Percentiles rank a stretch among this genome's conserved stretches.
These are phyloP conservation scores for Chiloscyllium punctatum DNA, from an alignment of 2,797 vertebrate species.

Conservation along the genomic window DNA sequence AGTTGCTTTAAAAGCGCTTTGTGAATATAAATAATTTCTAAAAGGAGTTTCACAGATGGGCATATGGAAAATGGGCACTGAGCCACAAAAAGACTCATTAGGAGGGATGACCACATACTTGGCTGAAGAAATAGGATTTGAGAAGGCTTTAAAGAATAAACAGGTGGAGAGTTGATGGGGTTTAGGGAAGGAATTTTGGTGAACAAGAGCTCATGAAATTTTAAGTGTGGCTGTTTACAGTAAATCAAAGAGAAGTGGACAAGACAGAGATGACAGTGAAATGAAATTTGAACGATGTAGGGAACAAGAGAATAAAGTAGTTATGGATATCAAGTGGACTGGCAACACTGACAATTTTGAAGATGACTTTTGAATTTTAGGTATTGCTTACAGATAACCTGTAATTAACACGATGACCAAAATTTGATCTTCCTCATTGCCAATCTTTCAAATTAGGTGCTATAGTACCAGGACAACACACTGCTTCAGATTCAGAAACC, in stretches of 20 bases:
- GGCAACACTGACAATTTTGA: background rate
- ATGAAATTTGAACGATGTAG: background rate
- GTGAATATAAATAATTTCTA: constrained; percentile 29
- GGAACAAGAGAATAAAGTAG: background rate
- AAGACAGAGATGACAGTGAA: background rate
- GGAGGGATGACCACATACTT: background rate
- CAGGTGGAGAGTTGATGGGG: background rate
- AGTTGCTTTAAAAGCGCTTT: background rate
- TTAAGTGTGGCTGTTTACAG: background rate
- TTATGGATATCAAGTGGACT: background rate
- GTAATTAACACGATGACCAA: background rate
- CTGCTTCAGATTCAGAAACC: background rate
- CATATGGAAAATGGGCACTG: background rate
- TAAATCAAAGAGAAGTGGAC: background rate
- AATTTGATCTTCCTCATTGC: no score
- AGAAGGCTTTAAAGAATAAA: constrained; percentile 8
- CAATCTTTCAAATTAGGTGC: background rate
- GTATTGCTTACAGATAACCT: background rate
- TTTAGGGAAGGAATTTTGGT: constrained; percentile 4
- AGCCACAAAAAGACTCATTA: background rate
- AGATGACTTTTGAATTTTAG: background rate
- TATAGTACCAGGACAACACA: background rate
- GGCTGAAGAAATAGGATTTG: background rate
- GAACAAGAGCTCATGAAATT: background rate
- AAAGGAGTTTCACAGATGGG: constrained; percentile 23